Conservation (phyloP, 2,888 invertebrate species). For the Apodemia mormo region DNA sequence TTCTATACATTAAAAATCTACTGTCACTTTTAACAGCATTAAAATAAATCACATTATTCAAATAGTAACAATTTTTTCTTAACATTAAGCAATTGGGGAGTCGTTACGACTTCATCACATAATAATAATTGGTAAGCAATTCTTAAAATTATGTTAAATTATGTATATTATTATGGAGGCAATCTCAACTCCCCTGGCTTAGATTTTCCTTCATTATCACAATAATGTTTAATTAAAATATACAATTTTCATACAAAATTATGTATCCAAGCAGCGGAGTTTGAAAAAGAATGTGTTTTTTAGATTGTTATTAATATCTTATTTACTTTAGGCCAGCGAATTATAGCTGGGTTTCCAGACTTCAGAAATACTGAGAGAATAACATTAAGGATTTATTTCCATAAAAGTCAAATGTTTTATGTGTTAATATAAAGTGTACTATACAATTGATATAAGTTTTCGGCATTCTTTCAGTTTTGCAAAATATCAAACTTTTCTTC, state of each 20-base stretch:
- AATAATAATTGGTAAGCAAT: constrained; percentile 35
- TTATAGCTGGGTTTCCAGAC: constrained; percentile 23
- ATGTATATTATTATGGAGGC: constrained; percentile 1
- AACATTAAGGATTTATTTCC: background rate
- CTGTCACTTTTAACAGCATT: constrained; percentile 48
- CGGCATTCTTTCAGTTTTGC: too few relatives aligned
- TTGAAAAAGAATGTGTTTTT: background rate
- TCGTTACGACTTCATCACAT: constrained; percentile 39
- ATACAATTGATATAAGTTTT: too few relatives aligned
- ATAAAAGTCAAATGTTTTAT: background rate
- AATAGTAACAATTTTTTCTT: constrained; percentile 32
- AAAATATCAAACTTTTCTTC: too few relatives aligned
- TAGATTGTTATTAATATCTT: background rate
- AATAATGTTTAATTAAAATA: constrained; percentile 14
- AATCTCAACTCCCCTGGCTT: constrained; percentile 14
- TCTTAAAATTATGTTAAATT: constrained; percentile 10
- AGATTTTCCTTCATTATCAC: constrained; percentile 13
- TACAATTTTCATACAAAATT: constrained; percentile 20
- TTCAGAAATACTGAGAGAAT: constrained; percentile 21
- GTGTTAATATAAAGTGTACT: too few relatives aligned
- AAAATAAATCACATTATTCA: constrained; percentile 48
- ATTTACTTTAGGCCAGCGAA: constrained; percentile 2
- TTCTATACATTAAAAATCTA: constrained; percentile 23
- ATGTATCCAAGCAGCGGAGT: background rate
- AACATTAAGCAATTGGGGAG: constrained; percentile 41